Evolutionary conservation across 2,888 invertebrate genomes (phyloP), one percentile per base, ranked within the genome.

Genomic region (Brachypalpus laphriformis): DNA sequence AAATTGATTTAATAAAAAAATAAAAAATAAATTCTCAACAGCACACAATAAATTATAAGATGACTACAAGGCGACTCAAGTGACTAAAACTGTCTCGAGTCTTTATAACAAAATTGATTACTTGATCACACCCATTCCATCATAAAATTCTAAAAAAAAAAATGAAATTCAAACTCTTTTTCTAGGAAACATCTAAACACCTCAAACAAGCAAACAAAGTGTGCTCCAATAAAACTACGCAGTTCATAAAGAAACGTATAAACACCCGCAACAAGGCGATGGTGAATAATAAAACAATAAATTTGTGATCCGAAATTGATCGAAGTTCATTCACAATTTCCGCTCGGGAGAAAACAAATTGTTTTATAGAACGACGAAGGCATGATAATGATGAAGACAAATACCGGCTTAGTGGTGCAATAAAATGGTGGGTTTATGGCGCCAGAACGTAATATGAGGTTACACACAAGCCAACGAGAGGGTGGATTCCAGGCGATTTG

Each of bases 111-210:
- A 40, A 40, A 65, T 65, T 65, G 65, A 65, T 65, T 49, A 49
- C 47, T 65, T 49, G 65, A 49, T 49, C 65, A 49, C 65, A 47
- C 65, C 34, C 34, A 34, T 47, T 49, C 47, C 20, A 65, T 65
- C 65, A 65, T 65, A 65, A 65, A 65, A 63, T 31, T 25, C 42
- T 8, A 61, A 20, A 20, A 28, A 14, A 40, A 14, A 45, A 61
- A 61, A 20, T 20, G 14, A 14, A 40, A 40, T 5, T 40, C 6
- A 2, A 14, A n/a, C 4, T 40, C 5, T 40, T n/a, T 49, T 49
- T 18, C 42, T 9, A 65, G 63, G 18, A 65, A 34, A 8, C 28
- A 47, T 65, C 20, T 18, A 63, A 18, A 45, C 1, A 3, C 37
- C 14, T 11, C 25, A 25, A n/a, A n/a, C n/a, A n/a, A n/a, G n/a